Base-by-base conservation (phyloP, 2,888 invertebrate genomes). In the Platycnemis pennipes region DNA sequence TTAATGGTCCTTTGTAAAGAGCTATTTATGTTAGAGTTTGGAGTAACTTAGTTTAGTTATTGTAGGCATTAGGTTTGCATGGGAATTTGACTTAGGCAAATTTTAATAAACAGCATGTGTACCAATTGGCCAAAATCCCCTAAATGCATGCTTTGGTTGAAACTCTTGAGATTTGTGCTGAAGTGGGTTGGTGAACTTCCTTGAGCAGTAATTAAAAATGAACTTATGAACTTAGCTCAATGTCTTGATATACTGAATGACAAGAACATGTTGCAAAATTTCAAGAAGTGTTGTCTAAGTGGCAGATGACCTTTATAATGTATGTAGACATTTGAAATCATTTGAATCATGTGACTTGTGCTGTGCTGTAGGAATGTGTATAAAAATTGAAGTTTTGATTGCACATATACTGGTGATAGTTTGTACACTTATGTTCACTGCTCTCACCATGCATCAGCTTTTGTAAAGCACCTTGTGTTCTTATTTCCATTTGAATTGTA, bases 361-460 rank as follows among this genome's bases (percentile, higher is more conserved):
- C 1, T 37, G 11, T 31, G 37, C 37, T 77, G 31, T 77, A 77
- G 77, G 26, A 49, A 49, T 49, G 49, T 49, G 19, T 49, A 16
- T 16, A 49, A 49, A 49, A 49, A 49, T 2, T 49, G 49, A 49
- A 49, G 37, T 77, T 37, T 37, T 77, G 3, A 77, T 11, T 37
- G 77, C 77, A 77, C 77, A 77, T 77, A n/a, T n/a, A 13, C 31
- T 37, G 31, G 77, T 77, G 31, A 31, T 37, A 77, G 77, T 77
- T 77, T 77, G 22, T n/a, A 31, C 77, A 37, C 37, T 37, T 11
- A 16, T 77, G 37, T 77, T 77, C 77, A 77, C 2, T 77, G 77
- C 37, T 77, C 77, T 77, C 77, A 77, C 77, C 77, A 77, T 77
- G 77, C 77, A 77, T 77, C 77, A 77, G 77, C 77, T 77, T 77